Evolutionary conservation across 2,888 invertebrate genomes (phyloP).

Genomic region (Epirrhoe alternata): DNA sequence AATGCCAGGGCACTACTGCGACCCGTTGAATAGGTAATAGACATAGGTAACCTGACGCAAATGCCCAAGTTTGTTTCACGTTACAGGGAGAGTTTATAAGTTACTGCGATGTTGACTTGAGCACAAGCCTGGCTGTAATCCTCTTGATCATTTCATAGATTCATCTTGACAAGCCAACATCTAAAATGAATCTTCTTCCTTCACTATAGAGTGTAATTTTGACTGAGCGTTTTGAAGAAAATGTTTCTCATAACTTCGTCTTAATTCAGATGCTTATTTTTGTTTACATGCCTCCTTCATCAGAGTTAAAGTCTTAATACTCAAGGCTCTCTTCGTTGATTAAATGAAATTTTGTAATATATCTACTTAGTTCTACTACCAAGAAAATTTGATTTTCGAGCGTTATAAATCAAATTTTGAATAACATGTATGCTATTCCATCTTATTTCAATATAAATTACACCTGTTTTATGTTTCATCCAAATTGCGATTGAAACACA

Average conservation of each 20-base stretch:
- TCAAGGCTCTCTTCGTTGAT: not conserved
- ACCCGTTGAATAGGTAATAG: too few relatives aligned
- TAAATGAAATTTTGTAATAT: too few relatives aligned
- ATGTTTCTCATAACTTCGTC: conserved; percentile 6
- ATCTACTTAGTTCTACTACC: too few relatives aligned
- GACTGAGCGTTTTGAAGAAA: conserved; percentile 3
- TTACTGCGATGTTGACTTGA: conserved; percentile 21
- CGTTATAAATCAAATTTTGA: too few relatives aligned
- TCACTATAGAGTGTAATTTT: not conserved
- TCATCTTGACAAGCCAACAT: conserved; percentile 9
- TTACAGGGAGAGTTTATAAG: conserved; percentile 3
- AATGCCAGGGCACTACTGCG: too few relatives aligned
- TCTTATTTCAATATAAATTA: too few relatives aligned
- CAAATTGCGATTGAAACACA: too few relatives aligned
- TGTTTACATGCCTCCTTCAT: not conserved
- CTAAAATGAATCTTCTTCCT: conserved; percentile 4
- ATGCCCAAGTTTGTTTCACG: not conserved
- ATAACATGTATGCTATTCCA: too few relatives aligned
- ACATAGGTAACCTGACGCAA: too few relatives aligned
- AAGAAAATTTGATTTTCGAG: too few relatives aligned
- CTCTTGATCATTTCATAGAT: conserved; percentile 28
- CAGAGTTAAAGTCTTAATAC: conserved; percentile 6
- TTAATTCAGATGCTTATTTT: not conserved
- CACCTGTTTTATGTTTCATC: too few relatives aligned
- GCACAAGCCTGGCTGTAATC: conserved; percentile 23